Conservation (phyloP, 2,113 vertebrate species). For the Rafetus swinhoei region DNA sequence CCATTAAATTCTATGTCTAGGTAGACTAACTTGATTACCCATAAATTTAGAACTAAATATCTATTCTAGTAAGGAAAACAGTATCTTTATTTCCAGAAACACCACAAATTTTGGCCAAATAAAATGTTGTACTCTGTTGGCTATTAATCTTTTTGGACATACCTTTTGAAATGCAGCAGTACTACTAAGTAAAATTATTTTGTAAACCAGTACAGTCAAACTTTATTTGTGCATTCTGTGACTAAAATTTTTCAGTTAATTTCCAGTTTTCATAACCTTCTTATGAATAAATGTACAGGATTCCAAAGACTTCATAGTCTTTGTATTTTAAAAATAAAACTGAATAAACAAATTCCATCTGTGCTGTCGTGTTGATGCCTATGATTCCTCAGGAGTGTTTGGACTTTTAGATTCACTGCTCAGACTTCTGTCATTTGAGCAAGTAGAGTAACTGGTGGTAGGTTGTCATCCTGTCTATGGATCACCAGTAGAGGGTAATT, state of each 20-base stretch:
- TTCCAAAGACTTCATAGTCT: not conserved
- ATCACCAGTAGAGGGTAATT: not conserved
- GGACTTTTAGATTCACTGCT: not conserved
- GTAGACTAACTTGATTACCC: not conserved
- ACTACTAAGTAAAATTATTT: not conserved
- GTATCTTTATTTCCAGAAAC: not conserved
- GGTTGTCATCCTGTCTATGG: not conserved
- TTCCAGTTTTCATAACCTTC: not conserved
- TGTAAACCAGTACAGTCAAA: not conserved
- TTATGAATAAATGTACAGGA: not conserved
- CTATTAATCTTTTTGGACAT: not conserved
- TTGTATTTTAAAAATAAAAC: not conserved
- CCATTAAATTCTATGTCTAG: not conserved
- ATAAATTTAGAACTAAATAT: fast-evolving
- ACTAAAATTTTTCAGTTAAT: not conserved
- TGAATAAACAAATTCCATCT: not conserved
- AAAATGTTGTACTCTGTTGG: not conserved
- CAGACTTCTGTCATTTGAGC: not conserved
- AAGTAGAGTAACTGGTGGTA: not conserved
- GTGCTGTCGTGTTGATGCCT: not conserved
- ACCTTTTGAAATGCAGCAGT: not conserved
- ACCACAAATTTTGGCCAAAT: not conserved
- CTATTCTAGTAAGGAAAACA: not conserved
- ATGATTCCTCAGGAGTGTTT: not conserved
- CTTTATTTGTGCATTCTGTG: not conserved